Conservation (phyloP, 2,113 vertebrate species). For the Carassius gibelio region DNA sequence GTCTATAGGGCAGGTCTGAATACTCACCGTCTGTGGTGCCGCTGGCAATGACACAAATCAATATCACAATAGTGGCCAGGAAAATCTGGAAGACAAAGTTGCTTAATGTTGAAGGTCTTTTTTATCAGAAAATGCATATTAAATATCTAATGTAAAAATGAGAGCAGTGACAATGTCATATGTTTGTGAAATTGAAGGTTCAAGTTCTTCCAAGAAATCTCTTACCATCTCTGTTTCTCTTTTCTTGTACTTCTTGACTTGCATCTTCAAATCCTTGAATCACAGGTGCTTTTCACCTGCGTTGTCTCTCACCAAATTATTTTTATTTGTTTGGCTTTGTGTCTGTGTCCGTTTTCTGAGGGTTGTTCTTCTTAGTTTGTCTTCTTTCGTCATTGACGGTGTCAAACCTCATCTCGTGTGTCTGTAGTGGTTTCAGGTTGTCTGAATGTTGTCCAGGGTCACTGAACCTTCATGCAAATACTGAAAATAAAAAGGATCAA, state of each 20-base stretch:
- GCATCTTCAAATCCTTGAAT: not conserved
- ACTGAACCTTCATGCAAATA: not conserved
- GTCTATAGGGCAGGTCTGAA: not conserved
- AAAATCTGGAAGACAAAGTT: not conserved
- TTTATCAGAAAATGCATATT: constrained; percentile 8
- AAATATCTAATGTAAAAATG: not conserved
- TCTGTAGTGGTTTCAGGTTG: constrained; percentile 11
- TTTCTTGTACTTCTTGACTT: constrained; percentile 1
- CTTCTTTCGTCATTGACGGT: not conserved
- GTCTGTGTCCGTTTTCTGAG: not conserved
- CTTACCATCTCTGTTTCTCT: not conserved
- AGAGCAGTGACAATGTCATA: no score
- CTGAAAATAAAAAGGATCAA: not conserved
- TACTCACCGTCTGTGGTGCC: constrained; percentile 4
- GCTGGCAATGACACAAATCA: not conserved
- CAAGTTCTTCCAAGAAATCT: not conserved
- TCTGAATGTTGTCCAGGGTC: not conserved
- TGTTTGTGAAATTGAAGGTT: no score
- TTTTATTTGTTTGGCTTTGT: not conserved
- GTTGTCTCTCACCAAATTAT: not conserved
- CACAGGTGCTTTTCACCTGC: not conserved
- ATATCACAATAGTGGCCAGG: not conserved
- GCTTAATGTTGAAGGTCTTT: not conserved
- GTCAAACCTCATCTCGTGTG: not conserved
- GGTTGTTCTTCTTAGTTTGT: not conserved